Evolutionary conservation across 2,113 vertebrate genomes (phyloP), one percentile per base, ranked within the genome.

Genomic region (Mystacornis crossleyi): DNA sequence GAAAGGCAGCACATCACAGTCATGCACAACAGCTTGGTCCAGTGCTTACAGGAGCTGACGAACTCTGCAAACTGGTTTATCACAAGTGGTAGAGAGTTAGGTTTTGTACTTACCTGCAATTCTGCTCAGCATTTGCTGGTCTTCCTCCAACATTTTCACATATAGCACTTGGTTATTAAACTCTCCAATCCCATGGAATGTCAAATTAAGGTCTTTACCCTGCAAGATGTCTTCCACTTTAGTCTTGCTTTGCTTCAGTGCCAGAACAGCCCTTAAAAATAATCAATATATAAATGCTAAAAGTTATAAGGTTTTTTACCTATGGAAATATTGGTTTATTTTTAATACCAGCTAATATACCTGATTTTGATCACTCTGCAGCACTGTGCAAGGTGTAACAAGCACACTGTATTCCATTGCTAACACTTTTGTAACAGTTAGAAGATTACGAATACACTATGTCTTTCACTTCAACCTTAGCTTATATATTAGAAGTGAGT

Each of bases 81-180:
- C 29, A 43, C 42, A 57, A 45, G 18, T 5, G 9, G 19, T 42
- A 55, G 33, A 78, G 9, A n/a, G 57, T 20, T n/a, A 33, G 5
- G 1, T 72, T 34, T 25, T 57, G 10, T 42, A 48, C 81, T 61
- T 60, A 73, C 96, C 95, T 78, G 91, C 89, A 95, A 96, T 89
- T 94, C 64, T 89, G 31, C 20, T 89, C 54, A 97, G 64, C 1
- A 6, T 81, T 45, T 81, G 40, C 53, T 96, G 93, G 13, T 87
- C 64, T 81, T 95, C 69, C 23, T 96, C 94, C 47, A 53, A 70
- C 70, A 96, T 87, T 95, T 96, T 97, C 73, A 97, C 55, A 23
- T 95, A 97, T 8, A 95, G 34, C 26, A 96, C 92, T 88, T 93
- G 71, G 47, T 95, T 95, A 47, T 96, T 94, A 79, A 97, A 97